A percentile compares a stretch with the other conserved stretches of the same genome.
Conservation (phyloP, 2,888 invertebrate genomes). For the Dolichomitus sp. region DNA sequence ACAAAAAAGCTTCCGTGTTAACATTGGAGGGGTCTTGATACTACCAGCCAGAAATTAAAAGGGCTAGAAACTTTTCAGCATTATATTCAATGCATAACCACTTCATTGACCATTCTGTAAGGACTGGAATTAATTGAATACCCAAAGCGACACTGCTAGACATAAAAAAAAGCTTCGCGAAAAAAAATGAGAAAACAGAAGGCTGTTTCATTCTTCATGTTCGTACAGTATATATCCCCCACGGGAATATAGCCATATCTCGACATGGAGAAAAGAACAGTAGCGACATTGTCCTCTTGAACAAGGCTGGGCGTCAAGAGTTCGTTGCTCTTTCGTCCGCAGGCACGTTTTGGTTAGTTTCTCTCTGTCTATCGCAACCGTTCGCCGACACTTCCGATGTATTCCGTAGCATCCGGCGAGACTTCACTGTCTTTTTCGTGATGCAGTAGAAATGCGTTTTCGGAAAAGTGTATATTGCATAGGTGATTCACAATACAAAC, state of each 20-base stretch:
- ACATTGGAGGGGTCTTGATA: neutral
- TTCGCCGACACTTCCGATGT: constrained; percentile 25
- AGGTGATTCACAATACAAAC: neutral
- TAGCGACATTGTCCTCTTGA: neutral
- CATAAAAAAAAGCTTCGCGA: neutral
- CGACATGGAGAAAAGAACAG: neutral
- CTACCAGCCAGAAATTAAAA: neutral
- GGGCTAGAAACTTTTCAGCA: neutral
- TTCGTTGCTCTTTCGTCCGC: constrained; percentile 34
- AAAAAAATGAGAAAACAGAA: neutral
- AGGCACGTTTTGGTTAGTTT: constrained; percentile 4
- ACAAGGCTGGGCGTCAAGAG: constrained; percentile 13
- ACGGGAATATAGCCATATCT: neutral
- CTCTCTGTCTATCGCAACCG: neutral
- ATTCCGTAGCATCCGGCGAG: constrained; percentile 20
- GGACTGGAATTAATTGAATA: neutral
- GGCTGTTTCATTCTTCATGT: neutral
- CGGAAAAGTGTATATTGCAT: neutral
- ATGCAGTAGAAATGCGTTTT: constrained; percentile 15
- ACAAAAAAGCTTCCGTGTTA: neutral
- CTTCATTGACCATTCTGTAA: neutral
- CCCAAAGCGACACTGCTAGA: neutral
- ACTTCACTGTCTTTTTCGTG: neutral
- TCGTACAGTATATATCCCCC: neutral
- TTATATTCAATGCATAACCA: neutral